Base-by-base conservation (phyloP, 37 sponge, comb jelly and placozoan genomes). In the Theonella swinhoei region DNA sequence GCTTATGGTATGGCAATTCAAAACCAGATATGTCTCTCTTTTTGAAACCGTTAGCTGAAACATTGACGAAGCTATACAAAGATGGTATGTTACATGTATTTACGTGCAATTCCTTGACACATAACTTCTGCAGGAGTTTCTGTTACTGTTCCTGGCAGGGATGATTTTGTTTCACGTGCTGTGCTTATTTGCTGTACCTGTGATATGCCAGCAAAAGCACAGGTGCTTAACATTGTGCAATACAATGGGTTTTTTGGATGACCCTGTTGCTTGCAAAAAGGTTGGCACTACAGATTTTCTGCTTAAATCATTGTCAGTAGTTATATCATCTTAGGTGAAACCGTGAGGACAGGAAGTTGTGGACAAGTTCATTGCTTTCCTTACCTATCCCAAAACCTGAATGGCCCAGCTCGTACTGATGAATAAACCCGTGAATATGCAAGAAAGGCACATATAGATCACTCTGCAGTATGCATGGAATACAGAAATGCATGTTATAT, bases 11-110 rank as follows among this genome's bases (percentile, higher is more conserved):
- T 88, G 81, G 88, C 24, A 40, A 26, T 25, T 39, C 4, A 22
- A 88, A 88, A 65, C 88, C 88, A 61, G 88, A 88, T 32, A 88
- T 88, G 88, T n/a, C 76, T 22, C 70, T 88, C 5, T 80, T 88
- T 26, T 54, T 88, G 38, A 75, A 75, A 58, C 82, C 77, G 33
- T 23, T 88, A 33, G 75, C 61, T 34, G 34, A 88, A 32, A 39
- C 81, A 33, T 28, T 88, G 54, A 29, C 40, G 9, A 74, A 61
- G 58, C 58, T 88, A 11, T 81, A 74, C 75, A 42, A 1, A 38
- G 76, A 80, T 54, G 88, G 82, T 80, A 41, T 20, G 42, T 9
- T 41, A 2, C 40, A 47, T 47, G 11, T n/a, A n/a, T n/a, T n/a
- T n/a, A n/a, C n/a, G n/a, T n/a, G n/a, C n/a, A n/a, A n/a, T n/a